Base-by-base conservation (phyloP, 2,888 invertebrate genomes). In the Rhagonycha lutea region DNA sequence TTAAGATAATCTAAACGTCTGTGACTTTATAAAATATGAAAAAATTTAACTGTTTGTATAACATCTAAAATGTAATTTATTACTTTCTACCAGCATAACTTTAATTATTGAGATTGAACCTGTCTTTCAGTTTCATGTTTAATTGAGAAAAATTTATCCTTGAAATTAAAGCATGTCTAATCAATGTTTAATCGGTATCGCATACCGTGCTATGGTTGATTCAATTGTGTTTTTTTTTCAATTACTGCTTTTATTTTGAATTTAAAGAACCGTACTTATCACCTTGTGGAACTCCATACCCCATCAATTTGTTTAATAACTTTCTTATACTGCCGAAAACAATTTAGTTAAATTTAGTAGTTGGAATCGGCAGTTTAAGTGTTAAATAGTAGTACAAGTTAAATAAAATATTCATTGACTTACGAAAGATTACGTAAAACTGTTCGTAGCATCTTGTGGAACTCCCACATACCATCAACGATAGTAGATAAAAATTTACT, bases 1-100 rank as follows among this genome's bases (percentile, higher is more conserved):
- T 72, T 72, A 72, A 67, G 67, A 72, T 65, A 72, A 65, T 65
- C 63, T 72, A 23, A 47, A 23, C 11, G 24, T 65, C 63, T 65
- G 26, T 26, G 23, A n/a, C 63, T 65, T 65, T 26, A 65, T 65
- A n/a, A 65, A 65, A 65, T 23, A 65, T 26, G 26, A 65, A 65
- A 63, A 65, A 65, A 65, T 65, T 65, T 23, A 10, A 65, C 26
- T 65, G 26, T 65, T 65, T 24, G n/a, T 65, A 47, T n/a, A n/a
- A 47, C 47, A n/a, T 47, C 47, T n/a, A n/a, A 47, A 47, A n/a
- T n/a, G 47, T 47, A 47, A 47, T 47, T 47, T 47, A 47, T 47
- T n/a, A 47, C 47, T 47, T 47, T 47, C 47, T 47, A 47, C 47
- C 47, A 47, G 47, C 47, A 47, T 47, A 47, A 47, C 47, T 47